Percentiles rank a stretch among this genome's conserved stretches.
Conservation (phyloP, 2,113 vertebrate genomes). For the Colaptes auratus region DNA sequence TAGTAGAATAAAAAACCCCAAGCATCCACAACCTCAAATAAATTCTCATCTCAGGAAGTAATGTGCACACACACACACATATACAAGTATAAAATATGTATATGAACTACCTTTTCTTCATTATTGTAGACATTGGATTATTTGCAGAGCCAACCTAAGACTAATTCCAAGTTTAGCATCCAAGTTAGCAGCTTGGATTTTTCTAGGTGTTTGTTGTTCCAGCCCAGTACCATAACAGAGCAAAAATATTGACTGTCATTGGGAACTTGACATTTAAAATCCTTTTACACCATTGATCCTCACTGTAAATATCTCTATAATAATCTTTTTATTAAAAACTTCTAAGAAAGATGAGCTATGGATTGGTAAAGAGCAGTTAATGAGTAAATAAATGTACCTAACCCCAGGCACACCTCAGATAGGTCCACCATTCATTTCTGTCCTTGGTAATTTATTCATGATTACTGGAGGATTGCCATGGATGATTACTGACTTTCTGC, state of each 20-base stretch:
- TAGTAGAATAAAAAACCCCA: background rate
- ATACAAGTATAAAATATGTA: accelerated
- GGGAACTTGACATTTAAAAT: background rate
- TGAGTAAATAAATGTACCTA: background rate
- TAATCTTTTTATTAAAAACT: background rate
- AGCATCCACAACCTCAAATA: background rate
- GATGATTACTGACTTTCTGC: background rate
- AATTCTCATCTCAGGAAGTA: background rate
- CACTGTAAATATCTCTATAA: background rate
- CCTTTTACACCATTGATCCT: background rate
- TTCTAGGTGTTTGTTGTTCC: background rate
- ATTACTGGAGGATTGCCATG: background rate
- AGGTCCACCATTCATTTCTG: background rate
- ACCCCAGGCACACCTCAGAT: background rate
- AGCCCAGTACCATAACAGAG: background rate
- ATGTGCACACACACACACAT: accelerated
- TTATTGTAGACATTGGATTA: background rate
- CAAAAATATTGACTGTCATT: background rate
- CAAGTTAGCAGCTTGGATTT: background rate
- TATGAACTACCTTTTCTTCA: background rate
- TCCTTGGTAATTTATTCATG: background rate
- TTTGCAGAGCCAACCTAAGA: background rate
- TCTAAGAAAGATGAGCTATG: background rate
- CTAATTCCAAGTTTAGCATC: background rate
- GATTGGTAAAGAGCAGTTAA: background rate